Percentiles rank a stretch among this genome's conserved stretches.
Conservation (phyloP, 2,113 vertebrate genomes). For the Felis chaus region DNA sequence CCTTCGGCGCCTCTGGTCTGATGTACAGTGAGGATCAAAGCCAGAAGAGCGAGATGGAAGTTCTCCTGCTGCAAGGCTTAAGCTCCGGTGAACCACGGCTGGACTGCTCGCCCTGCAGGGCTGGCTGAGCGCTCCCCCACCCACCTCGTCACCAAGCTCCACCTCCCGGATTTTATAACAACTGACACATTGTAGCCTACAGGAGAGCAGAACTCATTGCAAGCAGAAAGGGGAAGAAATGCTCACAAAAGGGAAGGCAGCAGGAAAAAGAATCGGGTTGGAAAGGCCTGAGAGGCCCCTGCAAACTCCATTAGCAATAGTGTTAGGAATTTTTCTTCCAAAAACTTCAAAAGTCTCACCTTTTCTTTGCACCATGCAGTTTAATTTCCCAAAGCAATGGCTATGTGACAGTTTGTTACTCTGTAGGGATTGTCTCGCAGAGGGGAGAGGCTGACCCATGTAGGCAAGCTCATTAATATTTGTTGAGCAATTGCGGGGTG, state of each 20-base stretch:
- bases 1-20: constrained; percentile 45
- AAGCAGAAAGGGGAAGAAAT: constrained; percentile 60
- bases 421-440: neutral
- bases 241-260: constrained; percentile 62
- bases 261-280: constrained; percentile 8
- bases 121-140: constrained; percentile 77
- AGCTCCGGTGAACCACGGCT: constrained; percentile 44
- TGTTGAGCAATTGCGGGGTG: neutral
- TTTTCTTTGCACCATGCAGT: constrained; percentile 20
- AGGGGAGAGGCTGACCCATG: neutral
- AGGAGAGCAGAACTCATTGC: constrained; percentile 71
- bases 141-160: constrained; percentile 81
- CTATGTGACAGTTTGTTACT: constrained; percentile 30
- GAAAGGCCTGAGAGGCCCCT: neutral
- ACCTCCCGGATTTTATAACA: constrained; percentile 84
- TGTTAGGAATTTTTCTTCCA: constrained; percentile 5
- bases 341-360: neutral
- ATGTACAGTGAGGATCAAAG: constrained; percentile 45
- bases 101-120: constrained; percentile 83
- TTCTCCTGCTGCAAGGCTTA: constrained; percentile 43
- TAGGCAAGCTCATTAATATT: neutral
- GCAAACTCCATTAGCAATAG: neutral
- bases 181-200: constrained; percentile 82
- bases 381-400: neutral
- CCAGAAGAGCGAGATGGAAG: constrained; percentile 43